Conservation (phyloP, 2,888 invertebrate species). For the Dasypolia templi region DNA sequence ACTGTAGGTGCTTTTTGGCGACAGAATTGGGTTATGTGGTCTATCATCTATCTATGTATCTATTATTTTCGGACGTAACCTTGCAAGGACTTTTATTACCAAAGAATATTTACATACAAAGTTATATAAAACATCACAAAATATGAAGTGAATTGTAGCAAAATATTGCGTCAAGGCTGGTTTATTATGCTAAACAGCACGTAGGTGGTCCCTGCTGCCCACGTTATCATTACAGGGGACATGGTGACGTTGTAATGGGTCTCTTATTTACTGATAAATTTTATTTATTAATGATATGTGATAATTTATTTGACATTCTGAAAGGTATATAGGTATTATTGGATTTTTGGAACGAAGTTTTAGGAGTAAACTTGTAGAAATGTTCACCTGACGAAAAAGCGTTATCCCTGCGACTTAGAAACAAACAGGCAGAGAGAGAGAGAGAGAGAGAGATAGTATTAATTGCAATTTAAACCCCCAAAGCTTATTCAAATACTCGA, state of each 20-base stretch:
- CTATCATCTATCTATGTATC: neutral
- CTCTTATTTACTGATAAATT: constrained; percentile 2
- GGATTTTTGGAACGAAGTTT: too few relatives aligned
- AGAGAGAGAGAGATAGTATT: too few relatives aligned
- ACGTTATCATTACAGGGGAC: constrained; percentile 44
- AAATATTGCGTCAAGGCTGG: constrained; percentile 49
- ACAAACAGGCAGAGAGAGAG: too few relatives aligned
- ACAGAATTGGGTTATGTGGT: too few relatives aligned
- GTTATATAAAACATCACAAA: constrained; percentile 32
- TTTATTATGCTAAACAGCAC: constrained; percentile 47
- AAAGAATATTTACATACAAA: neutral
- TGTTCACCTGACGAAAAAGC: too few relatives aligned
- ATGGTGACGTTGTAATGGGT: constrained; percentile 28
- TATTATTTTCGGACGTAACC: neutral
- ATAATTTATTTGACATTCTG: neutral
- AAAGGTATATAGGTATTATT: neutral
- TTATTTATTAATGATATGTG: constrained; percentile 4
- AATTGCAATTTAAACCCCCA: neutral
- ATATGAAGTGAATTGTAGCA: constrained; percentile 37
- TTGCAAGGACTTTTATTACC: neutral
- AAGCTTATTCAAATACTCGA: neutral
- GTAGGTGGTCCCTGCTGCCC: constrained; percentile 51
- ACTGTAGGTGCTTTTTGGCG: too few relatives aligned
- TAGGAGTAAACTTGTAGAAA: too few relatives aligned
- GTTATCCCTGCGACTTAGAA: too few relatives aligned